Percentiles rank a stretch among this genome's conserved stretches.
Evolutionary conservation across 2,797 vertebrate species (phyloP).

Genomic region (Enteromius thamalakanensis): DNA sequence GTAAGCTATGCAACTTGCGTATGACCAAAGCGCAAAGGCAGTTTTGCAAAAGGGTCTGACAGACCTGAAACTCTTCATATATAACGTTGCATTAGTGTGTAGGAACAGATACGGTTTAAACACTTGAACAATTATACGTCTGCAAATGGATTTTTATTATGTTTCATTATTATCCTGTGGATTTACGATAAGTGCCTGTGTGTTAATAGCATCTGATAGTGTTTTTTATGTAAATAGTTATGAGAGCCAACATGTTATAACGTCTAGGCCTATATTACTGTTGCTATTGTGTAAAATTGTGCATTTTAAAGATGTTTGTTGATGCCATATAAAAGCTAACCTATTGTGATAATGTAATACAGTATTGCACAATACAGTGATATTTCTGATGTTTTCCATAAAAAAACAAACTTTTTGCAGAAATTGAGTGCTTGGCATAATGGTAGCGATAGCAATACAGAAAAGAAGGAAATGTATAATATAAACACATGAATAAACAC

Average conservation of each 20-base stretch:
- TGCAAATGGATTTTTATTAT: not conserved
- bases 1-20: not conserved
- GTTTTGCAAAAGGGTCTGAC: not conserved
- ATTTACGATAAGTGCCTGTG: not conserved
- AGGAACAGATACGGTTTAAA: not conserved
- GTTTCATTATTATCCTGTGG: not conserved
- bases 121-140: not conserved
- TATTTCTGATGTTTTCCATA: not conserved
- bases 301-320: not conserved
- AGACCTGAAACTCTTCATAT: not conserved
- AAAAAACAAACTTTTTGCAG: not conserved
- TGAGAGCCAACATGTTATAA: not conserved
- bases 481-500: not conserved
- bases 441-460: not conserved
- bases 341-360: not conserved
- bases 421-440: not conserved
- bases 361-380: not conserved
- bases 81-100: not conserved
- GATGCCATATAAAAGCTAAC: not conserved
- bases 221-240: not conserved
- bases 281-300: not conserved
- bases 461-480: not conserved
- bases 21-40: not conserved
- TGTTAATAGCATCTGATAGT: not conserved
- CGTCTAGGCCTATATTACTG: not conserved